A percentile compares a stretch with the other conserved stretches of the same genome.
Evolutionary conservation across 1,140 invertebrate species (phyloP).

Genomic region (Asbolus verrucosus): DNA sequence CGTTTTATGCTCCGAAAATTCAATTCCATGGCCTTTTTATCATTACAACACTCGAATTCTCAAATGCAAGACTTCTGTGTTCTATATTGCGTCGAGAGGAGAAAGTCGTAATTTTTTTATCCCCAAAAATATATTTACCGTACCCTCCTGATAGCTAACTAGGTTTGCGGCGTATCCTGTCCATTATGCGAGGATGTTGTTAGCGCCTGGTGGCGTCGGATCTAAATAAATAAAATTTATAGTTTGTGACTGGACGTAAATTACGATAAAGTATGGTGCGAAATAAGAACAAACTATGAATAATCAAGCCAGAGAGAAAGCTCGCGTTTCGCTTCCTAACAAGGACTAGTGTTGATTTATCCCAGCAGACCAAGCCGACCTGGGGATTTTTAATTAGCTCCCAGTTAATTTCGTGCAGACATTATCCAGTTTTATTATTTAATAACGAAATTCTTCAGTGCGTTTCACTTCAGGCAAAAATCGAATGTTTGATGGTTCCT

Average conservation of each 20-base stretch:
- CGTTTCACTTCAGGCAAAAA: constrained; percentile 17
- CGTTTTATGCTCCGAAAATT: no score
- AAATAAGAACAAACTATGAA: constrained; percentile 55
- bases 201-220: no score
- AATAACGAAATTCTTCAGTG: constrained; percentile 50
- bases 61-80: no score
- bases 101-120: no score
- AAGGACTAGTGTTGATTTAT: constrained; percentile 55
- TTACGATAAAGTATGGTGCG: constrained; percentile 46
- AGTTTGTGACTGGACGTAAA: constrained; percentile 45
- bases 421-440: constrained; percentile 55
- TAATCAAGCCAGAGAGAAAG: constrained; percentile 47
- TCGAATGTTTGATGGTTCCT: constrained; percentile 34
- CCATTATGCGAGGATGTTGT: neutral
- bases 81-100: no score
- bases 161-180: constrained; percentile 3
- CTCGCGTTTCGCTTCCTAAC: constrained; percentile 40
- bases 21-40: no score
- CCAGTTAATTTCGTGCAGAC: constrained; percentile 53
- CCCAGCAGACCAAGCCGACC: constrained; percentile 42
- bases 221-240: constrained; percentile 48
- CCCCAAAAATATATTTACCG: no score
- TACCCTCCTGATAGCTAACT: constrained; percentile 13
- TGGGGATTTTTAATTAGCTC: constrained; percentile 57
- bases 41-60: no score